Evolutionary conservation across 2,888 invertebrate genomes (phyloP), one percentile per base, ranked within the genome.

Genomic region (Drosophila flavopinicola): DNA sequence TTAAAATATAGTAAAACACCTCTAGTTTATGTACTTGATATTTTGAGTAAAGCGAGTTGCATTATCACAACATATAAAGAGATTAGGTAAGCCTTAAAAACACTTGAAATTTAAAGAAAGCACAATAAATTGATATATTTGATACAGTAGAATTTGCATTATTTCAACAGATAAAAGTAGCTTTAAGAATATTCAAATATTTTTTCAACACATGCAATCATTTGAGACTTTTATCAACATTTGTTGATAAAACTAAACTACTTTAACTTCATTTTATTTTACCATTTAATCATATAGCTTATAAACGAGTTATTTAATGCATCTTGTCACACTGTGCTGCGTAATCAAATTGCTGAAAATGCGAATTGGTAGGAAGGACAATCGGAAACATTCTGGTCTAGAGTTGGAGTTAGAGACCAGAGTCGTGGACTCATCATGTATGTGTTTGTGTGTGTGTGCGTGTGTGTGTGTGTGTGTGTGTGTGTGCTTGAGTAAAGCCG

Each of bases 261-360:
- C 9, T 24, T 9, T 9, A 10, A 4, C 1, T 38, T 4, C n/a
- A n/a, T n/a, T 3, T 38, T 38, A 11, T 6, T 9, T 13, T 2
- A 39, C 5, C 9, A 41, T 17, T 42, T 29, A 11, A 1, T 20
- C 5, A 11, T 20, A 30, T 1, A 0, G 0, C 4, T 9, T 10
- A 6, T 10, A 4, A 0, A 10, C 35, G 3, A 32, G 10, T 9
- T 20, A 20, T 39, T 35, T 2, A 15, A 1, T 9, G 32, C 6
- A 32, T 15, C 3, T 37, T 2, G 35, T 2, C 10, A 44, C 83
- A 83, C 66, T 72, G 77, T 77, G 74, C 70, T 32, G 42, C 49
- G 70, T 80, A 84, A 83, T 80, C 84, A 85, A 84, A 84, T 83
- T 84, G 79, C 74, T 75, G 68, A 71, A 78, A 85, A 83, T 71